phyloP scores from a whole-genome alignment of 1,140 invertebrate species.

The Caenorhabditis tropicalis region DNA sequence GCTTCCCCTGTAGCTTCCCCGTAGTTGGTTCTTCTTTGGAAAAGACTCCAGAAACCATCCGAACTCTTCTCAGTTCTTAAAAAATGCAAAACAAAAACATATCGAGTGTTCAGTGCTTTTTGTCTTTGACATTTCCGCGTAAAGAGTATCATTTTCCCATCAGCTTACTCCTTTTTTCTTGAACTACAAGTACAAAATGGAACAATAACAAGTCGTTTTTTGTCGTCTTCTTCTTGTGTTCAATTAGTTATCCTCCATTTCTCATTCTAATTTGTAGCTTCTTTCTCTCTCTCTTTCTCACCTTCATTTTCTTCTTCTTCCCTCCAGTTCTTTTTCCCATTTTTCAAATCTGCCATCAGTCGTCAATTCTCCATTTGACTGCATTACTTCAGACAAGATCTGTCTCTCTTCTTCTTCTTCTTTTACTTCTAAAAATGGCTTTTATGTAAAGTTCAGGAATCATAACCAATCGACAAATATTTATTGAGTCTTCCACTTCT shows the following conservation, averaged over 20 bases:
- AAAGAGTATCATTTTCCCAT: not conserved
- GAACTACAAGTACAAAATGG: not conserved
- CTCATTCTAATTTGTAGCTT: not conserved
- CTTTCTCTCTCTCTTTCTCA: not conserved
- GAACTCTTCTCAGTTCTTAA: too few species aligned
- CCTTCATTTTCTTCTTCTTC: not conserved
- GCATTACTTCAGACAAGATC: not conserved
- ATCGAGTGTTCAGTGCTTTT: too few species aligned
- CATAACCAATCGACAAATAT: constrained; percentile 18
- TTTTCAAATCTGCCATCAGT: constrained; percentile 20
- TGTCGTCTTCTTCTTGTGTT: not conserved
- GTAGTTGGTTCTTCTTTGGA: too few species aligned
- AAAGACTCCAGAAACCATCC: too few species aligned
- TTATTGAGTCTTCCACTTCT: not conserved
- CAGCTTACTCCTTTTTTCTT: not conserved
- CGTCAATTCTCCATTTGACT: constrained; percentile 27
- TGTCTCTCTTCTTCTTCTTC: not conserved
- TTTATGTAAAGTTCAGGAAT: not conserved
- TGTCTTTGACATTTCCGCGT: not conserved
- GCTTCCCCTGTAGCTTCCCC: too few species aligned
- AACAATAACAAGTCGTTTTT: not conserved
- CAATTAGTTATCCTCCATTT: not conserved
- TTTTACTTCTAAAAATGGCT: not conserved
- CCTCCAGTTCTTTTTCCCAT: not conserved
- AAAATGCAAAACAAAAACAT: too few species aligned